phyloP scores from a whole-genome alignment of 1,140 invertebrate species.

The Epicauta chinensis region DNA sequence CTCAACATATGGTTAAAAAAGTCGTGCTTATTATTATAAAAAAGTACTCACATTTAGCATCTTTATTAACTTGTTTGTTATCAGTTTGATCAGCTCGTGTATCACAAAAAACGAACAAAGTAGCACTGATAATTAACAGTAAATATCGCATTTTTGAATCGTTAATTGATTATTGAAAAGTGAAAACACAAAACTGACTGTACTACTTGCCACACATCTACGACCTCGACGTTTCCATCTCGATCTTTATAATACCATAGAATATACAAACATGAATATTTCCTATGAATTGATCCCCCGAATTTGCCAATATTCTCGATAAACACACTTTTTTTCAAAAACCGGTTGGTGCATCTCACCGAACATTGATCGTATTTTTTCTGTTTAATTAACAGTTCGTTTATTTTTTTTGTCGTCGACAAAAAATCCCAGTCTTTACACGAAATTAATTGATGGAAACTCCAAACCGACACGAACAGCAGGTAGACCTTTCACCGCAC shows the following conservation, averaged over 20 bases:
- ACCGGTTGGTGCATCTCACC: slow-evolving; percentile 4
- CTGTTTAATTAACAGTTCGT: no score
- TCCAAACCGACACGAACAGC: no score
- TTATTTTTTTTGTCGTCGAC: no score
- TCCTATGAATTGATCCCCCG: slow-evolving; percentile 6
- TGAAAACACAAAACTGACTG: slow-evolving; percentile 11
- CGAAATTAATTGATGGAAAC: no score
- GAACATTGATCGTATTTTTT: neutral
- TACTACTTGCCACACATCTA: slow-evolving; percentile 17
- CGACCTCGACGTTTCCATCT: slow-evolving; percentile 17
- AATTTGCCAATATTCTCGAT: slow-evolving; percentile 9
- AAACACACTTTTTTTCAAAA: neutral
- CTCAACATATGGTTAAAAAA: no score
- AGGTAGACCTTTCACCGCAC: no score
- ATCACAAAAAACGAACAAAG: slow-evolving; percentile 5
- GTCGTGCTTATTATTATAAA: no score
- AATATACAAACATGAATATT: slow-evolving; percentile 7
- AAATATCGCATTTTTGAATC: slow-evolving; percentile 15
- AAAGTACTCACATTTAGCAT: slow-evolving; percentile 25
- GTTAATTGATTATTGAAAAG: neutral
- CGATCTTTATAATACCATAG: neutral
- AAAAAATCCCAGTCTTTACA: no score
- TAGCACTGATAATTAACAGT: slow-evolving; percentile 1
- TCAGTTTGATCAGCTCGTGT: slow-evolving; percentile 13
- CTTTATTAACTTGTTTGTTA: slow-evolving; percentile 19